phyloP scores from a whole-genome alignment of 2,113 vertebrate species.

The Myotis yumanensis region DNA sequence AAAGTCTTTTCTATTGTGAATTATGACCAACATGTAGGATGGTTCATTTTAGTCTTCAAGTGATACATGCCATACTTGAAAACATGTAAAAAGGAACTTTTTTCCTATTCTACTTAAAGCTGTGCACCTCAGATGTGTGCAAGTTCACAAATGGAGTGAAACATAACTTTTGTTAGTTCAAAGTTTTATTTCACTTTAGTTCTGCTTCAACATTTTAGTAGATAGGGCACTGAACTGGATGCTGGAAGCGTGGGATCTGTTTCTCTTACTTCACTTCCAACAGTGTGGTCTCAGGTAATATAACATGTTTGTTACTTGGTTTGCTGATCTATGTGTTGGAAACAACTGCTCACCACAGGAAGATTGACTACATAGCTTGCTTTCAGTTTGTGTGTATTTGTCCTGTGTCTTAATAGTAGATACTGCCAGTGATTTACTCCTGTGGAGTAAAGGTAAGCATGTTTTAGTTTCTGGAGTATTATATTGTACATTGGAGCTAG shows the following conservation, averaged over 20 bases:
- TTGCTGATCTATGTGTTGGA: slow-evolving; percentile 67
- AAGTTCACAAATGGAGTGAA: slow-evolving; percentile 58
- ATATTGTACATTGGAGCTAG: slow-evolving; percentile 46
- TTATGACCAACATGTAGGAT: not conserved
- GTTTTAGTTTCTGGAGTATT: slow-evolving; percentile 75
- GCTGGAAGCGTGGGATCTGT: slow-evolving; percentile 65
- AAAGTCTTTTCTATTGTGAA: not conserved
- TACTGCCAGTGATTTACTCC: slow-evolving; percentile 77
- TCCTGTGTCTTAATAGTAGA: slow-evolving; percentile 72
- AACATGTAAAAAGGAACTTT: slow-evolving; percentile 32
- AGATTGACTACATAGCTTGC: slow-evolving; percentile 70
- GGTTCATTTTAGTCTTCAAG: slow-evolving; percentile 33
- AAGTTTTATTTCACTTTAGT: slow-evolving; percentile 60
- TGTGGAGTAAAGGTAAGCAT: slow-evolving; percentile 79
- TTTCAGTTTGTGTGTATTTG: slow-evolving; percentile 74
- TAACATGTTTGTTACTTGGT: slow-evolving; percentile 61
- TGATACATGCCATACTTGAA: slow-evolving; percentile 7
- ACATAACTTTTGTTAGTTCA: slow-evolving; percentile 37
- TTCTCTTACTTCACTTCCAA: slow-evolving; percentile 69
- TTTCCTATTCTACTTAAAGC: not conserved
- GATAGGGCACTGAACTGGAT: slow-evolving; percentile 67
- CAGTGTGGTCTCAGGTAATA: slow-evolving; percentile 75
- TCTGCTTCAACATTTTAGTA: slow-evolving; percentile 66
- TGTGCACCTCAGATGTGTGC: slow-evolving; percentile 22
- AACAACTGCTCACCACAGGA: slow-evolving; percentile 65